Evolutionary conservation across 2,888 invertebrate species (phyloP).

Genomic region (Tillus elongatus): DNA sequence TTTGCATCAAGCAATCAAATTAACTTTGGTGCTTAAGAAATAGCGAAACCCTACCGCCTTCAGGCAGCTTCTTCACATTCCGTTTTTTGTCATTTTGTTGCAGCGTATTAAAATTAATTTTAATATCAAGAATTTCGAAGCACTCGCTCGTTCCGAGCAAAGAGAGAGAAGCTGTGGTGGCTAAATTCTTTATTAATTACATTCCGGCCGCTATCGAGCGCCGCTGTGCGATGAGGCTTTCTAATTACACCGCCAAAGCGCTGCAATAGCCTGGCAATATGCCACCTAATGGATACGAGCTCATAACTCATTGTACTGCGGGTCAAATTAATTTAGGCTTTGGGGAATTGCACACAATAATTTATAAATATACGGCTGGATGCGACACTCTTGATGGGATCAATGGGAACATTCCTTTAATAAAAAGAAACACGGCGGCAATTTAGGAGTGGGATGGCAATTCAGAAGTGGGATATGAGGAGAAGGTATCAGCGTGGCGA

Average conservation of each 20-base stretch:
- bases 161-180: slow-evolving; percentile 30
- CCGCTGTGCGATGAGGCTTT: slow-evolving; percentile 29
- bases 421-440: slow-evolving; percentile 14
- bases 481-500: slow-evolving; percentile 12
- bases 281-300: slow-evolving; percentile 39
- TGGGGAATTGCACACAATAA: slow-evolving; percentile 28
- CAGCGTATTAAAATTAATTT: slow-evolving; percentile 25
- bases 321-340: slow-evolving; percentile 38
- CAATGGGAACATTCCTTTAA: slow-evolving; percentile 12
- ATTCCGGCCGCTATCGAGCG: slow-evolving; percentile 31
- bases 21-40: too few relatives aligned
- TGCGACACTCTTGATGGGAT: slow-evolving; percentile 6
- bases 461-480: slow-evolving; percentile 12
- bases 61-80: too few relatives aligned
- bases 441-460: slow-evolving; percentile 7
- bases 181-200: slow-evolving; percentile 40
- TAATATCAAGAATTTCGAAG: too few relatives aligned
- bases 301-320: slow-evolving; percentile 37
- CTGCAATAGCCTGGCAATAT: slow-evolving; percentile 39
- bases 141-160: too few relatives aligned
- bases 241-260: slow-evolving; percentile 37
- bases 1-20: too few relatives aligned
- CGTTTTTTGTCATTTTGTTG: too few relatives aligned
- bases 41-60: too few relatives aligned
- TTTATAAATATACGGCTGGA: slow-evolving; percentile 18